phyloP scores from a whole-genome alignment of 2,113 vertebrate species.

The Sylvietta virens region DNA sequence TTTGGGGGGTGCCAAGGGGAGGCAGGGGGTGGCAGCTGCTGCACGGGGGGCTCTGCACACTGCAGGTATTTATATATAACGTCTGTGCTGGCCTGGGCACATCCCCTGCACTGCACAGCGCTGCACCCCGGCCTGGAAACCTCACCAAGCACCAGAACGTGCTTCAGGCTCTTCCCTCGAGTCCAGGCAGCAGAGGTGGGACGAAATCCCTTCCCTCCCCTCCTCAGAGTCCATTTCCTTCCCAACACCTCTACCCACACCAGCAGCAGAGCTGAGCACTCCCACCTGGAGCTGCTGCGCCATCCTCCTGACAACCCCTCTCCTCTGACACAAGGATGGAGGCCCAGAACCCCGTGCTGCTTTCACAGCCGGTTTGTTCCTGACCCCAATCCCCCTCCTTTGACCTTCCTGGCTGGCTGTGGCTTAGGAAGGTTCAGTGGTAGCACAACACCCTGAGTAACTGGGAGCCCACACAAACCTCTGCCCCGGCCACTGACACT shows the following conservation, averaged over 20 bases:
- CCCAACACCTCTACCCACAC: background rate
- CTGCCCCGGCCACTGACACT: background rate
- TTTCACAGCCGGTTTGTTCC: background rate
- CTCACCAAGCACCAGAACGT: background rate
- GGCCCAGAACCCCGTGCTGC: background rate
- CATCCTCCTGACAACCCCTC: accelerated
- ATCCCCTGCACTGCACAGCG: background rate
- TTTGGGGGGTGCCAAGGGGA: background rate
- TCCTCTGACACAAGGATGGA: accelerated
- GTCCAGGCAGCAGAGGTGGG: background rate
- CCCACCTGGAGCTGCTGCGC: accelerated
- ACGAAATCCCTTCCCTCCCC: background rate
- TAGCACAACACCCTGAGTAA: background rate
- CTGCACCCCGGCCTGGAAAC: background rate
- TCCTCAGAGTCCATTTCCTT: background rate
- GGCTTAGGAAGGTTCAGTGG: background rate
- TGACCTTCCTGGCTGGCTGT: background rate
- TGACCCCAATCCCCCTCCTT: accelerated
- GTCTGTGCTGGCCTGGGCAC: background rate
- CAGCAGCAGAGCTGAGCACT: accelerated
- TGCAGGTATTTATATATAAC: background rate
- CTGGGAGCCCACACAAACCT: background rate
- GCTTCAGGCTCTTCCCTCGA: background rate
- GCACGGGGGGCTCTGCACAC: background rate
- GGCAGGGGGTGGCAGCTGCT: background rate